Conservation (phyloP, 2,797 vertebrate species). For the Eulemur rubriventer region DNA sequence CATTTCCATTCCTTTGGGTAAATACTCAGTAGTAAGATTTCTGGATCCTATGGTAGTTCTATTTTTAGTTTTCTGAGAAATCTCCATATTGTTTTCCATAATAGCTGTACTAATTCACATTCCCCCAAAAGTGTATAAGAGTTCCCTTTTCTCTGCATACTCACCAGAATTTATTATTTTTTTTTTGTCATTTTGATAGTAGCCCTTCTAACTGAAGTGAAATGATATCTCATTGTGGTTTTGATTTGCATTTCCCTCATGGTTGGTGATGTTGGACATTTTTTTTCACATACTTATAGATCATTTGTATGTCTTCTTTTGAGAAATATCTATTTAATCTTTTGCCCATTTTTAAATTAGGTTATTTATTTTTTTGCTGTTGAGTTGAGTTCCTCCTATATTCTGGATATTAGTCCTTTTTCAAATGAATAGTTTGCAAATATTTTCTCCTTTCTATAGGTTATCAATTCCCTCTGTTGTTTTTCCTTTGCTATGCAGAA, state of each 20-base stretch:
- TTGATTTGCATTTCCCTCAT: background rate
- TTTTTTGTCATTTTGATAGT: background rate
- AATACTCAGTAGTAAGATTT: background rate
- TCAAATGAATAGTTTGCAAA: background rate
- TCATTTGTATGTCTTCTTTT: background rate
- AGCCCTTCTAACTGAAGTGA: background rate
- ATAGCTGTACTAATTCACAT: background rate
- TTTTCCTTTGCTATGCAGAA: background rate
- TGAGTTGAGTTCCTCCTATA: background rate
- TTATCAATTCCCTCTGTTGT: background rate
- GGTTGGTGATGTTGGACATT: background rate
- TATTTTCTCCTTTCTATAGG: background rate
- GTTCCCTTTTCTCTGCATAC: background rate
- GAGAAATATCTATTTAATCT: background rate
- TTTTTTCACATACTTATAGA: background rate
- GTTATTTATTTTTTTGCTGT: background rate
- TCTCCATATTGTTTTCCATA: background rate
- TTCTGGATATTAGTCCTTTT: background rate
- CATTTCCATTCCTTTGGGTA: background rate
- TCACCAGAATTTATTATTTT: background rate
- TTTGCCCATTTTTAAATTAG: background rate
- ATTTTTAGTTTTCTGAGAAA: background rate
- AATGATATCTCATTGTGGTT: background rate
- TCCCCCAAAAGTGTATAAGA: background rate
- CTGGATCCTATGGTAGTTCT: background rate